Conservation (phyloP, 2,113 vertebrate genomes). For the Alosa alosa region DNA sequence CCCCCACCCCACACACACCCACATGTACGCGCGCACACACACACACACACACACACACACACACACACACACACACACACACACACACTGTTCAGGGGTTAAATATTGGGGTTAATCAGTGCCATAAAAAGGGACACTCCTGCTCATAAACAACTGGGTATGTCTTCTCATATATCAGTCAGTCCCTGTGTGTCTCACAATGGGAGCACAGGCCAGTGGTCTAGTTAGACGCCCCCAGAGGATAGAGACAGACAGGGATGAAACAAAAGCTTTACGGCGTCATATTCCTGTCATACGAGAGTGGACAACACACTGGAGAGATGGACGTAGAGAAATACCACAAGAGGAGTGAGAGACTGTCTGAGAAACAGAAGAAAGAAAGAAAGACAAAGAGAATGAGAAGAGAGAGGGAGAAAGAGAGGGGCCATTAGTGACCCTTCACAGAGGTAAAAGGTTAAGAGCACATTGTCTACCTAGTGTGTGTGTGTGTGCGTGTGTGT, state of each 20-base stretch:
- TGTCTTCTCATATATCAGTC: not conserved
- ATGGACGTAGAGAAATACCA: not conserved
- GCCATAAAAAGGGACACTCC: not conserved
- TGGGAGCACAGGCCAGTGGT: not conserved
- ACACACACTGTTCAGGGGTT: not conserved
- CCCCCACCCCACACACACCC: not conserved
- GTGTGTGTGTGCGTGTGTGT: not conserved
- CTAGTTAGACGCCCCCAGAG: not conserved
- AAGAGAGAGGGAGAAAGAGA: not conserved
- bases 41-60: too few relatives aligned
- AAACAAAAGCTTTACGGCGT: not conserved
- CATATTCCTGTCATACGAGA: conserved; percentile 6
- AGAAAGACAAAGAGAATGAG: not conserved
- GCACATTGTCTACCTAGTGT: not conserved
- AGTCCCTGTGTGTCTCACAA: not conserved
- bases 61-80: conserved; percentile 5
- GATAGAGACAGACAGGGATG: not conserved
- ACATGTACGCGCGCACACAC: not conserved
- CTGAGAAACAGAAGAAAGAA: not conserved
- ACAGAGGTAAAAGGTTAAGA: not conserved
- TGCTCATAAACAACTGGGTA: not conserved
- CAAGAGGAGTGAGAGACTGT: not conserved
- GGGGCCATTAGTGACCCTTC: not conserved
- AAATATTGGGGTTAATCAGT: conserved; percentile 19
- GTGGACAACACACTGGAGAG: not conserved